Conservation (phyloP, 2,888 invertebrate species). For the Tupiocoris notatus region DNA sequence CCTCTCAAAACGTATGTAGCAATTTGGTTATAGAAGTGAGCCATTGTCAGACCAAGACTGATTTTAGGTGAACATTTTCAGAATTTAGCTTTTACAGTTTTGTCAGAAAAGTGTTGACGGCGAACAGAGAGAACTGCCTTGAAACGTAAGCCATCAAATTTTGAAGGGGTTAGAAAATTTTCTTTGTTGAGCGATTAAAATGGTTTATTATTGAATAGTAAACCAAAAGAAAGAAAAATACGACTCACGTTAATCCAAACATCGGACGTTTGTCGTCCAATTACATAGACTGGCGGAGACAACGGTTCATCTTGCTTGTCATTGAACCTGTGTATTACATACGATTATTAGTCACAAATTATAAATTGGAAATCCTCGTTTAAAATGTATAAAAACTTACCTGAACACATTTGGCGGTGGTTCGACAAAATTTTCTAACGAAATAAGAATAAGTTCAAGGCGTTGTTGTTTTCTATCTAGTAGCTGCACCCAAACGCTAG, state of each 20-base stretch:
- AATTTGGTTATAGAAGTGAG: too few relatives aligned
- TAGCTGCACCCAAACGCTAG: conserved; percentile 88
- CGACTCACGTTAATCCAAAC: conserved; percentile 79
- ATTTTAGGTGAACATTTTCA: too few relatives aligned
- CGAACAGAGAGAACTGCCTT: too few relatives aligned
- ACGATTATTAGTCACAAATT: too few relatives aligned
- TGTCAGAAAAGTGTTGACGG: too few relatives aligned
- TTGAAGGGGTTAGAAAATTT: background rate
- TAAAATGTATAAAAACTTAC: background rate
- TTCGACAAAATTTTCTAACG: conserved; percentile 72
- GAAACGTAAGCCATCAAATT: background rate
- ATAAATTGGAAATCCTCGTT: background rate
- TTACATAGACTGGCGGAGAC: conserved; percentile 54
- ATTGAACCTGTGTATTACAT: conserved; percentile 19
- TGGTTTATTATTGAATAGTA: too few relatives aligned
- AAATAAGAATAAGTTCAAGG: conserved; percentile 78
- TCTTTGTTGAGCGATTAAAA: too few relatives aligned
- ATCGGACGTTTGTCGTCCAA: conserved; percentile 60
- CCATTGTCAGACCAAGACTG: too few relatives aligned
- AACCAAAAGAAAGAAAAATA: background rate
- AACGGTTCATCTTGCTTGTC: conserved; percentile 45
- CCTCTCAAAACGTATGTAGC: too few relatives aligned
- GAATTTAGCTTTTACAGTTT: too few relatives aligned
- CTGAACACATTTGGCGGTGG: conserved; percentile 53
- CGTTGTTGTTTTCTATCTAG: conserved; percentile 83